Conservation (phyloP, 1,140 invertebrate genomes). For the Drusus annulatus region DNA sequence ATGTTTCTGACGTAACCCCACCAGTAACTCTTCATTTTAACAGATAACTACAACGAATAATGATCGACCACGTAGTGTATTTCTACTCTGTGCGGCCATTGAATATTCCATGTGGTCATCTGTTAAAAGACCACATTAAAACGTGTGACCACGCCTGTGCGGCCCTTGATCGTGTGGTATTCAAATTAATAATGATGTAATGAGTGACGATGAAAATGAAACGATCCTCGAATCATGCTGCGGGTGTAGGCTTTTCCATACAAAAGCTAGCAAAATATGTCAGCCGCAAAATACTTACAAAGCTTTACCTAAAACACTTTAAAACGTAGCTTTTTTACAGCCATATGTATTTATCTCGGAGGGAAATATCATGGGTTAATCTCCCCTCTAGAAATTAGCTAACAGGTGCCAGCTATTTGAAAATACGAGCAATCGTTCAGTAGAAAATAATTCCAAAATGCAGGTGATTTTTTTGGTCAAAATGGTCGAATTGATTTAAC, state of each 20-base stretch:
- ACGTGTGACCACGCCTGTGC: no score
- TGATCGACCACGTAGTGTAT: no score
- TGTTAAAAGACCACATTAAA: no score
- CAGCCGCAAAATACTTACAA: no score
- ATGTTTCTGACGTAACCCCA: no score
- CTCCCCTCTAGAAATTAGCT: background rate
- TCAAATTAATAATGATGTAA: no score
- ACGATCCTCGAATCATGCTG: background rate
- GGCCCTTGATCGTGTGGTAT: no score
- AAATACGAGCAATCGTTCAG: background rate
- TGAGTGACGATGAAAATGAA: background rate
- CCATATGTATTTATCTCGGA: background rate
- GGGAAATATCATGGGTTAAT: background rate
- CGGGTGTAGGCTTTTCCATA: background rate
- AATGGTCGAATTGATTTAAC: conserved; percentile 20
- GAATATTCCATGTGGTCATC: no score
- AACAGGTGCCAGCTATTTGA: background rate
- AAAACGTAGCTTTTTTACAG: background rate
- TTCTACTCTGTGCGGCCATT: no score
- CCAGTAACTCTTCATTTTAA: no score
- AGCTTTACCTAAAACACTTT: no score
- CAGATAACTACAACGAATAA: no score
- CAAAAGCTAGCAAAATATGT: background rate
- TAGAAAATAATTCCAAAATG: conserved; percentile 23
- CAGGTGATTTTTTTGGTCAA: conserved; percentile 26